Percentiles rank a stretch among this genome's conserved stretches.
Conservation (phyloP, 2,113 vertebrate species). For the Mobula birostris region DNA sequence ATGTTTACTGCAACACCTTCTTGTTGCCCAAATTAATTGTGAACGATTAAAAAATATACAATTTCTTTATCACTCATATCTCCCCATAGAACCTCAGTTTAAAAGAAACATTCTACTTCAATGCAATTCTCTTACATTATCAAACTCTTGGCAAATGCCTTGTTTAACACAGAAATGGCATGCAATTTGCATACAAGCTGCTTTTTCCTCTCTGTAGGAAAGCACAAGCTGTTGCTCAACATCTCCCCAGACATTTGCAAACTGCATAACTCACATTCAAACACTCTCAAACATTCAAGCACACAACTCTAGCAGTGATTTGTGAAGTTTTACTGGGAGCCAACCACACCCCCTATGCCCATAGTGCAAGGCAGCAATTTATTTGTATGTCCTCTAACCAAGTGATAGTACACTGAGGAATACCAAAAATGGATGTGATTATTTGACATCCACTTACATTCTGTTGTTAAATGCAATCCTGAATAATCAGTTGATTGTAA, state of each 20-base stretch:
- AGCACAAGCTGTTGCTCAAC: background rate
- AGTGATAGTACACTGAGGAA: background rate
- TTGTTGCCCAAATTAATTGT: background rate
- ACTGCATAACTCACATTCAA: background rate
- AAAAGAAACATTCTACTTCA: background rate
- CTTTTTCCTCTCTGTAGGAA: background rate
- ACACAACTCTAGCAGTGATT: background rate
- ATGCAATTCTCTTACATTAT: background rate
- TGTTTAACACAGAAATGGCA: background rate
- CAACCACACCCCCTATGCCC: background rate
- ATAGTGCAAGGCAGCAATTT: background rate
- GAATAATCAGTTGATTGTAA: background rate
- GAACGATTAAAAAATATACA: background rate
- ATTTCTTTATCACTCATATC: background rate
- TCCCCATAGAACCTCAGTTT: background rate
- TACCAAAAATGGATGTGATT: background rate
- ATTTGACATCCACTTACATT: background rate
- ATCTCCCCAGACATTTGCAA: constrained; percentile 17
- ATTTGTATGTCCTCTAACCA: background rate
- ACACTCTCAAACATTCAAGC: background rate
- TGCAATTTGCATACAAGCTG: background rate
- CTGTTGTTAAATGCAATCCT: background rate
- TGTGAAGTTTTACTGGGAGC: background rate
- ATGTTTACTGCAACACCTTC: background rate
- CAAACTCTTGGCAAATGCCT: background rate